Conservation (phyloP, 2,113 vertebrate species). For the Bos indicus region DNA sequence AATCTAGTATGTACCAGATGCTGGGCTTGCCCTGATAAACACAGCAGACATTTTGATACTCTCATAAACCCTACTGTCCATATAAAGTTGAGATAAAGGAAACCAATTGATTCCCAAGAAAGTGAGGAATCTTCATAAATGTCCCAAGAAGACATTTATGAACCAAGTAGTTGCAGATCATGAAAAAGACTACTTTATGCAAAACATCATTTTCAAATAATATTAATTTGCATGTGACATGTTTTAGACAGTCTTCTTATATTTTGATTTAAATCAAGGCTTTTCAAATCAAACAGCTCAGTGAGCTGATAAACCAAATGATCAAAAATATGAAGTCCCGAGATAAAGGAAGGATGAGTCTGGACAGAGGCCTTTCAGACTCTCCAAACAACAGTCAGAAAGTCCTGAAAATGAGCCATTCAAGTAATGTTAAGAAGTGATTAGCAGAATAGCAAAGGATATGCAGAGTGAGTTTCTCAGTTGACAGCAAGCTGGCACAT, state of each 20-base stretch:
- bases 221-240: background rate
- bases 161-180: background rate
- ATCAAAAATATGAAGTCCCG: background rate
- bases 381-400: background rate
- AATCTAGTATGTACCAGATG: background rate
- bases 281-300: background rate
- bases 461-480: background rate
- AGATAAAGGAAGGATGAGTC: background rate
- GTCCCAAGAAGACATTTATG: background rate
- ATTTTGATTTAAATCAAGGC: background rate
- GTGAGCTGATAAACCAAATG: background rate
- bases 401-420: background rate
- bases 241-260: background rate
- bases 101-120: background rate
- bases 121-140: background rate
- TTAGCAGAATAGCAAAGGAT: background rate
- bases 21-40: background rate
- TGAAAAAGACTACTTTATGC: background rate
- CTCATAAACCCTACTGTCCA: accelerated
- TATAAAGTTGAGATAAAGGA: background rate
- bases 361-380: background rate
- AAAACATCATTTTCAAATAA: background rate
- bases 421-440: background rate
- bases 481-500: background rate
- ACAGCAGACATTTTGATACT: background rate